A percentile compares a stretch with the other conserved stretches of the same genome.
phyloP scores from a whole-genome alignment of 2,113 vertebrate genomes.

The Trochalopteron elliotii region DNA sequence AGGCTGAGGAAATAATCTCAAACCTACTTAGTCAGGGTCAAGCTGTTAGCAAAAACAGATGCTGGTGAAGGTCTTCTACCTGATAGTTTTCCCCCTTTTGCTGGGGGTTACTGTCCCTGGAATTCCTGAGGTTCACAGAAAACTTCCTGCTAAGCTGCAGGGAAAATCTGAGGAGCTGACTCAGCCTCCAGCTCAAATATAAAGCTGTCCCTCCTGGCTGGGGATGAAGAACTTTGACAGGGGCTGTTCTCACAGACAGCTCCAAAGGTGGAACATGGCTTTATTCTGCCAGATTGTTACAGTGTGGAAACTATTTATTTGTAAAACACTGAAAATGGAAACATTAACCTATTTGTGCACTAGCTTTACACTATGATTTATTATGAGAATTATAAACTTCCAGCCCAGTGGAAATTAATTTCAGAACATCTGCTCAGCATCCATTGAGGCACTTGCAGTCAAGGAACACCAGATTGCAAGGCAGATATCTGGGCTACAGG shows the following conservation, averaged over 20 bases:
- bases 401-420: not conserved
- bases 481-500: not conserved
- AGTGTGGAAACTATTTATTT: not conserved
- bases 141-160: not conserved
- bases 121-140: not conserved
- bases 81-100: not conserved
- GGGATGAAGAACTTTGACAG: not conserved
- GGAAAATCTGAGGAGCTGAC: not conserved
- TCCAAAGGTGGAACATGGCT: not conserved
- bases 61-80: not conserved
- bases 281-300: not conserved
- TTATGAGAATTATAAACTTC: not conserved
- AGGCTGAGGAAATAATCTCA: not conserved
- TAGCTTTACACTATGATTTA: not conserved
- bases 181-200: not conserved
- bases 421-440: not conserved
- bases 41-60: not conserved
- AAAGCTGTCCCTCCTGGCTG: not conserved
- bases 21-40: not conserved
- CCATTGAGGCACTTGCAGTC: not conserved
- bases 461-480: not conserved
- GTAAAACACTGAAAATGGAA: not conserved
- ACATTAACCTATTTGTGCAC: not conserved
- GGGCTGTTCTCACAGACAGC: not conserved
- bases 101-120: not conserved